These are phyloP conservation scores for Micromussa lordhowensis DNA, from an alignment of 92 coral and sea anemone genomes.

Conservation along the genomic window DNA sequence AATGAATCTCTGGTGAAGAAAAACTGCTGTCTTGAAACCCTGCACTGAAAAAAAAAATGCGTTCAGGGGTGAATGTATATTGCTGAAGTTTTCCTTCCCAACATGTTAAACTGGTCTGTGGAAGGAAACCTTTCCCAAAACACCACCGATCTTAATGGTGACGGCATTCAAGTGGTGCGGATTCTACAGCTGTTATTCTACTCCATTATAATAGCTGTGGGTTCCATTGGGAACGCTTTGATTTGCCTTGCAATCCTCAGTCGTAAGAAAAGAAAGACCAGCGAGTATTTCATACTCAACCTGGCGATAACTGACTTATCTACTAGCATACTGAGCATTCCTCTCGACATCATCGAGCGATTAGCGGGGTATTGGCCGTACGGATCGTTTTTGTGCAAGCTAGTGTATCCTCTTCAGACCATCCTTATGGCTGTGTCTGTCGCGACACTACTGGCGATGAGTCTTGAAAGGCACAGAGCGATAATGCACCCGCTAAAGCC, in stretches of 20 bases:
- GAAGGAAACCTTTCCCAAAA: slow-evolving; percentile 19
- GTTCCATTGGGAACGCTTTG: slow-evolving; percentile 76
- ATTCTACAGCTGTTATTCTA: slow-evolving; percentile 76
- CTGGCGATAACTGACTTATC: slow-evolving; percentile 84
- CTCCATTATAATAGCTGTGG: slow-evolving; percentile 67
- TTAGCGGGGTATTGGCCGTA: slow-evolving; percentile 81
- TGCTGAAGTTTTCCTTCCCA: background rate
- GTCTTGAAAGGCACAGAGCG: slow-evolving; percentile 90
- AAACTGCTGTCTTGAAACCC: background rate
- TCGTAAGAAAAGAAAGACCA: slow-evolving; percentile 77
- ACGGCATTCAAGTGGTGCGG: slow-evolving; percentile 13
- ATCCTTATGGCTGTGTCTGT: slow-evolving; percentile 88
- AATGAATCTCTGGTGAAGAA: too few relatives aligned
- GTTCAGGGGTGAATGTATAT: background rate
- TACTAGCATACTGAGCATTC: slow-evolving; percentile 79
- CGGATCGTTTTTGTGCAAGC: slow-evolving; percentile 80
- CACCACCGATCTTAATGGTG: background rate
- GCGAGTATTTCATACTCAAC: slow-evolving; percentile 94
- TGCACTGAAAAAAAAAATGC: background rate
- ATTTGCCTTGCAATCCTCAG: slow-evolving; percentile 76
- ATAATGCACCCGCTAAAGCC: slow-evolving; percentile 86
- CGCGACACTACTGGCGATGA: slow-evolving; percentile 86
- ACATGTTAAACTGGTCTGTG: slow-evolving; percentile 27
- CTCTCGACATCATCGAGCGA: slow-evolving; percentile 83
- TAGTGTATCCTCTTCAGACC: slow-evolving; percentile 89